phyloP scores from a whole-genome alignment of 53 echinoderm and acorn worm genomes.

The Apostichopus leukothele region DNA sequence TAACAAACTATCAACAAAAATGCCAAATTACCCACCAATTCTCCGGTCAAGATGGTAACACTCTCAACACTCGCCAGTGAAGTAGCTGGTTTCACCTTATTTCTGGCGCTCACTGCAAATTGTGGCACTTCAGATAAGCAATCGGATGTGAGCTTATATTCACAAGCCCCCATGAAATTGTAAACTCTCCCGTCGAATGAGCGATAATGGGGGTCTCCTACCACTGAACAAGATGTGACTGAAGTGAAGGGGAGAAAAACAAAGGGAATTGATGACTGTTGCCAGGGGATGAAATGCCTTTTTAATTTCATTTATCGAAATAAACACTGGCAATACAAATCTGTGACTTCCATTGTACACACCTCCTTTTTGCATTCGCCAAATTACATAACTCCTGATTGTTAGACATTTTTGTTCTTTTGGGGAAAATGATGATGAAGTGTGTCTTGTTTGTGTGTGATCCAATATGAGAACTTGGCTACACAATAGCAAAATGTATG shows the following conservation, averaged over 20 bases:
- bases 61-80: neutral
- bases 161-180: conserved; percentile 65
- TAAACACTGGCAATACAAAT: too few relatives aligned
- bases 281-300: too few relatives aligned
- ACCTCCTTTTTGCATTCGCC: too few relatives aligned
- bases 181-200: conserved; percentile 67
- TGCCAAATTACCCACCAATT: neutral
- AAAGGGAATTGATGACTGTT: neutral
- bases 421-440: too few relatives aligned
- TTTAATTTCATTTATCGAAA: too few relatives aligned
- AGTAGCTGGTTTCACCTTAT: neutral
- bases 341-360: too few relatives aligned
- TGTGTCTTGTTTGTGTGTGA: too few relatives aligned
- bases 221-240: conserved; percentile 26
- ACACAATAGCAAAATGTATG: too few relatives aligned
- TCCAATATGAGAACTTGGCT: too few relatives aligned
- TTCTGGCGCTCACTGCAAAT: conserved; percentile 60
- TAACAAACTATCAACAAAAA: too few relatives aligned
- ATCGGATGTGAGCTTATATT: conserved; percentile 69
- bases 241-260: neutral
- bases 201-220: conserved; percentile 73
- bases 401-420: too few relatives aligned
- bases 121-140: conserved; percentile 59
- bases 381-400: too few relatives aligned
- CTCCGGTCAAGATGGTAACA: neutral